Conservation (phyloP, 2,888 invertebrate species). For the Bugulina stolonifera region DNA sequence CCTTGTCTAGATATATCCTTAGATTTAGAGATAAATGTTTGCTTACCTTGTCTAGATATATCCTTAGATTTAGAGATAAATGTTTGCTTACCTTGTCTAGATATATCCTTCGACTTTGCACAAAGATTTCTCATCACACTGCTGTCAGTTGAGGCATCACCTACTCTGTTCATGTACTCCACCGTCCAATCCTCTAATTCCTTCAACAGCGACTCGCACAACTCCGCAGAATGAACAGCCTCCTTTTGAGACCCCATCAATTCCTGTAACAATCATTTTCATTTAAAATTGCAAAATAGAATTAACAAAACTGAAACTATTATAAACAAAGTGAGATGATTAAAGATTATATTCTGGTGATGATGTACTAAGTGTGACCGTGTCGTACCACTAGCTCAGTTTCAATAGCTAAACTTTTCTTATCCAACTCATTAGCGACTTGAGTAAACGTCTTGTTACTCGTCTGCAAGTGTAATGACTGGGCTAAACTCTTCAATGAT, state of each 20-base stretch:
- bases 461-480: not conserved
- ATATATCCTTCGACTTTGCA: not conserved
- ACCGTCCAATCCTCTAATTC: not conserved
- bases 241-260: not conserved
- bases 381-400: not conserved
- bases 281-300: no score
- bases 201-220: not conserved
- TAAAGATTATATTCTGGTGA: not conserved
- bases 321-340: no score
- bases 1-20: no score
- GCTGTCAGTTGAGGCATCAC: not conserved
- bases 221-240: conserved; percentile 14
- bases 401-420: not conserved
- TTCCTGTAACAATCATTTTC: not conserved
- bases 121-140: conserved; percentile 13
- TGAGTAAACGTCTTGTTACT: not conserved
- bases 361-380: not conserved
- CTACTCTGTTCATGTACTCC: not conserved
- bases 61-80: not conserved
- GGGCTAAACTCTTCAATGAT: not conserved
- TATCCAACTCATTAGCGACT: not conserved
- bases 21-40: no score
- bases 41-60: no score
- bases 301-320: no score
- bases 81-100: not conserved